Evolutionary conservation across 2,888 invertebrate species (phyloP).

Genomic region (Ectobius pallidus): DNA sequence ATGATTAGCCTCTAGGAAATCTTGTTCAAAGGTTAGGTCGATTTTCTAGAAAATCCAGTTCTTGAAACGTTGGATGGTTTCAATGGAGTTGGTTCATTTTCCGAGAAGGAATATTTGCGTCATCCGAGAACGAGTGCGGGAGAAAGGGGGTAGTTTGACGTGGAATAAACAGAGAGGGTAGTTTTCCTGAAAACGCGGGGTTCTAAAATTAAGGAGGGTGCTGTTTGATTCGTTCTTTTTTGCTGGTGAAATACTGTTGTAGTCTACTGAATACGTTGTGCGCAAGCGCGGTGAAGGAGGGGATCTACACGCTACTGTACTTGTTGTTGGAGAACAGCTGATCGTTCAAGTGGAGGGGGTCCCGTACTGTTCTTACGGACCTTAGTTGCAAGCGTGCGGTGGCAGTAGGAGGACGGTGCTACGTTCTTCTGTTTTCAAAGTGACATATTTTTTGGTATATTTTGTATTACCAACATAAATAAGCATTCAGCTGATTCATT

Average conservation of each 20-base stretch:
- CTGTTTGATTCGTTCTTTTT: neutral
- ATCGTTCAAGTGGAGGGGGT: slow-evolving; percentile 12
- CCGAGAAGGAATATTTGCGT: too few relatives aligned
- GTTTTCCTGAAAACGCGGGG: neutral
- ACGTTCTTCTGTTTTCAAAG: neutral
- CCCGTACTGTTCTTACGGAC: neutral
- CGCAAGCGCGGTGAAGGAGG: slow-evolving; percentile 27
- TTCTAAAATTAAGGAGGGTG: neutral
- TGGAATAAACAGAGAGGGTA: neutral
- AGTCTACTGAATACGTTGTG: neutral
- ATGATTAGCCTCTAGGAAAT: too few relatives aligned
- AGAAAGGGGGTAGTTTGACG: too few relatives aligned
- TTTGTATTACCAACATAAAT: too few relatives aligned
- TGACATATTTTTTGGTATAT: neutral
- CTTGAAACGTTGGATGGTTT: too few relatives aligned
- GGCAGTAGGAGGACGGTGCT: neutral
- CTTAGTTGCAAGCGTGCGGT: neutral
- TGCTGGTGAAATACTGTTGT: neutral
- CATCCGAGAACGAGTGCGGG: too few relatives aligned
- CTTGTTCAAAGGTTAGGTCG: too few relatives aligned
- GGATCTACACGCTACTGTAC: neutral
- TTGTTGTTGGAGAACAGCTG: slow-evolving; percentile 31
- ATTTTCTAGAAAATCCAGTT: too few relatives aligned
- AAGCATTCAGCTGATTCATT: too few relatives aligned
- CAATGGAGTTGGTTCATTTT: too few relatives aligned